Evolutionary conservation across 2,113 vertebrate species (phyloP), one percentile per base, ranked within the genome.

Genomic region (Tetraodon nigroviridis): DNA sequence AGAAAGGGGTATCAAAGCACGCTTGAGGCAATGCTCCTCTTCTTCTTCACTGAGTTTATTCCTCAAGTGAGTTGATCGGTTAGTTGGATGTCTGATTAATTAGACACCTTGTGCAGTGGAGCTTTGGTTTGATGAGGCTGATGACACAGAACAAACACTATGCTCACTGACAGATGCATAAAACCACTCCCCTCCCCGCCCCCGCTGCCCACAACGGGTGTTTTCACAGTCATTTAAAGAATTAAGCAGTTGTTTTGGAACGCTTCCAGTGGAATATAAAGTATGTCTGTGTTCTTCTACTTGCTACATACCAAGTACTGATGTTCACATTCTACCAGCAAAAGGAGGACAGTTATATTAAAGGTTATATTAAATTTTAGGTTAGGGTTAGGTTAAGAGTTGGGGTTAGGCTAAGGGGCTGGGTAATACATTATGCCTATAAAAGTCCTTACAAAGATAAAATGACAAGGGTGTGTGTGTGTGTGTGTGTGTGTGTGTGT

Each of bases 51-150:
- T 82, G 80, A 79, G 52, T 20, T 73, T 63, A 22, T n/a, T 69
- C 74, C 84, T 51, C 16, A 16, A 76, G 80, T 22, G 51, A 68
- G 40, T 27, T 53, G 68, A 71, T 65, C 41, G 82, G 60, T 78
- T 81, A 76, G 79, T 76, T 82, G 73, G 77, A 82, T 71, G 59
- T 67, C 73, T 84, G 83, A 83, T 78, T 78, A 81, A 82, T 86
- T 69, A 67, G 76, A 80, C 71, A 67, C 62, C 53, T 32, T 48
- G 10, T 27, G 48, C 55, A 18, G 49, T 17, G 56, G 17, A 50
- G 77, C 75, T 73, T 61, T 6, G 18, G 46, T 76, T 63, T 64
- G 69, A 66, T n/a, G 62, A 4, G 55, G 58, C 51, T 64, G 75
- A 69, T 80, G 82, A 71, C 70, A 79, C 81, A 67, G 58, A 84